These are phyloP conservation scores for Limnodromus scolopaceus DNA, from an alignment of 2,797 vertebrate genomes.

Conservation along the genomic window DNA sequence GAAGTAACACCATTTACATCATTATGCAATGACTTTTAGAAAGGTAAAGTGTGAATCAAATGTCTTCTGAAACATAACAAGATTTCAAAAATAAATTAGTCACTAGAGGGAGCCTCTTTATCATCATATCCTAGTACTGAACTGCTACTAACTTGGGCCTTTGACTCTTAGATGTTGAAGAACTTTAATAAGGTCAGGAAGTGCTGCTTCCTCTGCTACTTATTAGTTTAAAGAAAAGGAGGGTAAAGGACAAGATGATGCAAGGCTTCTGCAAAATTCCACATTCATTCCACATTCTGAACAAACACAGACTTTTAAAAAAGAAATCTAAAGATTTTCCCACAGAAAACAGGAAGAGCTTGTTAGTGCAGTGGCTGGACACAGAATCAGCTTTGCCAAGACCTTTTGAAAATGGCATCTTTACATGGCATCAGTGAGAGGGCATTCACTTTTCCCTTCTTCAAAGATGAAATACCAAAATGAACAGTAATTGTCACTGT, in stretches of 20 bases:
- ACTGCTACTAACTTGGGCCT: accelerated
- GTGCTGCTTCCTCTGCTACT: not conserved
- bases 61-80: not conserved
- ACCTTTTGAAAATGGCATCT: not conserved
- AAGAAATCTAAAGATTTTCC: not conserved
- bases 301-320: not conserved
- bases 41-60: not conserved
- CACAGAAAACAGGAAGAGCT: not conserved
- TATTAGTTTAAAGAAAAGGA: not conserved
- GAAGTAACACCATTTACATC: not conserved
- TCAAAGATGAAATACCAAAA: not conserved
- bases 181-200: accelerated
- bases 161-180: not conserved
- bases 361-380: not conserved
- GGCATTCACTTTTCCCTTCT: not conserved
- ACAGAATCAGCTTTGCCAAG: not conserved
- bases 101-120: constrained; percentile 47
- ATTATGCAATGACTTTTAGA: not conserved
- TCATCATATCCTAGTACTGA: not conserved
- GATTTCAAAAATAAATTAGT: not conserved
- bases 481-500: not conserved
- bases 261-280: not conserved
- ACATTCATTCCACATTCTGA: not conserved
- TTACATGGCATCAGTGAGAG: not conserved
- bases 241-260: not conserved